Base-by-base conservation (phyloP, 2,888 invertebrate genomes). In the Philereme transversata region DNA sequence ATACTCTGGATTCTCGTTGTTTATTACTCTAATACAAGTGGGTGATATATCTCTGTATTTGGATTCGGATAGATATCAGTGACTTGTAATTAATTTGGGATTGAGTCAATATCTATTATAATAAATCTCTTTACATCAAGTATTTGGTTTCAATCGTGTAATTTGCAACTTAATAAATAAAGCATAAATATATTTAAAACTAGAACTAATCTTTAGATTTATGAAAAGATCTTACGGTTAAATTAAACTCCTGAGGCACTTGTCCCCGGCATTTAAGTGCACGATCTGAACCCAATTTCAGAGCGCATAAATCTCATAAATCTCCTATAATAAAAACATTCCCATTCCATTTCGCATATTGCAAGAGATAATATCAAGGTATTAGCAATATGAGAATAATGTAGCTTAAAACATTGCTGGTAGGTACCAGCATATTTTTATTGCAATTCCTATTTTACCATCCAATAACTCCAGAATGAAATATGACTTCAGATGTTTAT, bases 221-320 rank as follows among this genome's bases (percentile, higher is more conserved):
- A 22, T 22, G 4, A 40, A 40, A 40, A 40, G 40, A 40, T 5
- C 40, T 40, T 40, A 40, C 36, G 36, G 53, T 50, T 35, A 79
- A 83, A 84, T 83, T 80, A 84, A 83, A 84, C 83, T 83, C 83
- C 81, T 62, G n/a, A 40, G 53, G 76, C 75, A 76, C 78, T 79
- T 78, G 77, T 76, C 76, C 73, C 73, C 68, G 76, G 71, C 78
- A 76, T 83, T 77, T 75, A 74, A 73, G 70, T 83, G 78, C 76
- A 75, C 72, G 79, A 74, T 72, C 76, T 73, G 72, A 75, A 75
- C 73, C 64, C 75, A 75, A 76, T 79, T 82, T 77, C 59, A 68
- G 62, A 65, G 71, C 67, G 72, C 72, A 78, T 77, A 75, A 73
- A 76, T 72, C 22, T 22, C 22, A 22, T 22, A 76, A 73, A 76